Evolutionary conservation across 1,140 invertebrate genomes (phyloP).

Genomic region (Sitobion miscanthi): DNA sequence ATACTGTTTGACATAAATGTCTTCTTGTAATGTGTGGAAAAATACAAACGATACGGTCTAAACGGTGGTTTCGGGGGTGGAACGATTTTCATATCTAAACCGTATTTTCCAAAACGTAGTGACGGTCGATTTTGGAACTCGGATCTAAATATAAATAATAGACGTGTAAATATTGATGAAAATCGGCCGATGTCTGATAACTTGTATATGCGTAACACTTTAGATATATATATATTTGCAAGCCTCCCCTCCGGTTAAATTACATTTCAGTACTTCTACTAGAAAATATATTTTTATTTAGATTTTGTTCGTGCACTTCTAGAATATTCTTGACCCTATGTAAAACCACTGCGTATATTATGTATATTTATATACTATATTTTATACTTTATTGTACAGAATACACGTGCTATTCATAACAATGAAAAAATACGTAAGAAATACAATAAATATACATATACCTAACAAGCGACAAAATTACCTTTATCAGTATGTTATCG

Average conservation of each 20-base stretch:
- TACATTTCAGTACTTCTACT: background rate
- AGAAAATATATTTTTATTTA: conserved; percentile 12
- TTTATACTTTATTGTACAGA: background rate
- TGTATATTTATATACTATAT: background rate
- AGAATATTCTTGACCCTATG: background rate
- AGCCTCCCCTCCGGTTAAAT: background rate
- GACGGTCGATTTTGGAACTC: background rate
- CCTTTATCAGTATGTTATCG: background rate
- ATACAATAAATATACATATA: background rate
- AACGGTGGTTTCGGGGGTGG: background rate
- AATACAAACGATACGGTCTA: background rate
- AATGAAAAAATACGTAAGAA: background rate
- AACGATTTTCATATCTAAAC: background rate
- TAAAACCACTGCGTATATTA: background rate
- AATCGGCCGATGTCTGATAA: background rate
- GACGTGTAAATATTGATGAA: conserved; percentile 3
- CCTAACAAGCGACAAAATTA: background rate
- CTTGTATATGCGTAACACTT: background rate
- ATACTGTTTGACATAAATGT: background rate
- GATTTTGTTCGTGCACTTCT: background rate
- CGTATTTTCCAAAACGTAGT: background rate
- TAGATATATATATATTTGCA: background rate
- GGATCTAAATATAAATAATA: conserved; percentile 6
- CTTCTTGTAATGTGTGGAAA: background rate
- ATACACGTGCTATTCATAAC: background rate